Base-by-base conservation (phyloP, 2,797 vertebrate genomes). In the Pyrocephalus nanus region DNA sequence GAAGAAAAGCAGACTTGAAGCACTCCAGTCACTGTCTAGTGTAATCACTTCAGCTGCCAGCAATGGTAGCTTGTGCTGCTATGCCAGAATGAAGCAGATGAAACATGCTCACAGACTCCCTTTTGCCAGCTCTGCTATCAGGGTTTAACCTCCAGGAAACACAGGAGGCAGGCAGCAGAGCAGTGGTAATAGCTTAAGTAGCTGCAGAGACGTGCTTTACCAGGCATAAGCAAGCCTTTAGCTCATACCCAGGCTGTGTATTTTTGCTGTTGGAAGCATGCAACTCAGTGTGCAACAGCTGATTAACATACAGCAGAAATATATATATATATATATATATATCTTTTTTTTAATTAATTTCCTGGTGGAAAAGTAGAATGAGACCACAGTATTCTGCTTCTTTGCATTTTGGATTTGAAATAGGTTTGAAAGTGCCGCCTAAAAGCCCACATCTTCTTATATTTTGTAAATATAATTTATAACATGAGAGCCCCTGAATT, bases 41-140 rank as follows among this genome's bases (percentile, higher is more conserved):
- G 40, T 45, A 79, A 95, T 86, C 66, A 77, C 45, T 90, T 80
- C 55, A 88, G 61, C 88, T 86, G 83, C 65, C 88, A 88, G 65
- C 53, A 77, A 11, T 43, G 50, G 65, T 47, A 66, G 30, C 36
- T 90, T 94, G 53, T 53, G 50, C 65, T 90, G 45, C 30, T 88
- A 18, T 22, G 42, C 61, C 73, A 83, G 48, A 64, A 62, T 13
- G 64, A 70, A 86, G 75, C 55, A 87, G 81, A 82, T 71, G 76
- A 93, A 86, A 74, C 45, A 25, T 50, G 53, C 32, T 90, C 45
- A 50, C 50, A 93, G 54, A 30, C 4, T 75, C 23, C 34, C 27
- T 78, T 90, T 72, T 93, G 62, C 65, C 50, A 92, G 66, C n/a
- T 78, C 80, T 90, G 73, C 70, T 81, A 14, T 43, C 32, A 65